Conservation (phyloP, 2,797 vertebrate genomes). For the Hylomyscus alleni region DNA sequence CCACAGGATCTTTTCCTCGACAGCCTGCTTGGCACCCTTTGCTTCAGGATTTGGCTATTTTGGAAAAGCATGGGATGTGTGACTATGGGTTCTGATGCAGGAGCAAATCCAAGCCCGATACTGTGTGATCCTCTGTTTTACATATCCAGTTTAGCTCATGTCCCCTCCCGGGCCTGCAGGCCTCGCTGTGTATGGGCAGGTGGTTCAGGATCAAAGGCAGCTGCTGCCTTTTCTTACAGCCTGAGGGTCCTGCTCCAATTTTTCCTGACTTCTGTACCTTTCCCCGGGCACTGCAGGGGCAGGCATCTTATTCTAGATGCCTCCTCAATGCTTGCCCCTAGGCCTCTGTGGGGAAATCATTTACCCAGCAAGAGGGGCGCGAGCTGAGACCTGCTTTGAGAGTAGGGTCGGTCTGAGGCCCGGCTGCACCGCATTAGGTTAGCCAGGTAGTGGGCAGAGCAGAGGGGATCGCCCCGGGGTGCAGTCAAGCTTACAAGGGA, state of each 20-base stretch:
- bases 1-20: background rate
- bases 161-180: background rate
- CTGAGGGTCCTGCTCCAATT: background rate
- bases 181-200: background rate
- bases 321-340: background rate
- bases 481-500: background rate
- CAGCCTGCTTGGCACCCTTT: slow-evolving; percentile 49
- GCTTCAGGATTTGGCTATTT: slow-evolving; percentile 55
- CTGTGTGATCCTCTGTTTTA: background rate
- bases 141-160: background rate
- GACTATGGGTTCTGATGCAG: slow-evolving; percentile 50
- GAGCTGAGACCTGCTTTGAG: background rate
- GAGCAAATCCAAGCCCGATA: slow-evolving; percentile 24
- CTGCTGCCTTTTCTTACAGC: background rate
- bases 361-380: background rate
- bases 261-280: background rate
- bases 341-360: background rate
- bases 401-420: slow-evolving; percentile 33
- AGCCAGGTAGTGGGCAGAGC: background rate
- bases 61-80: slow-evolving; percentile 61
- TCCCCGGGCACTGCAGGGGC: background rate
- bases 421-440: background rate
- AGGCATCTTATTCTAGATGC: background rate
- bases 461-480: background rate
- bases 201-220: background rate